phyloP scores from a whole-genome alignment of 1,140 invertebrate species.

The Cepaea nemoralis region DNA sequence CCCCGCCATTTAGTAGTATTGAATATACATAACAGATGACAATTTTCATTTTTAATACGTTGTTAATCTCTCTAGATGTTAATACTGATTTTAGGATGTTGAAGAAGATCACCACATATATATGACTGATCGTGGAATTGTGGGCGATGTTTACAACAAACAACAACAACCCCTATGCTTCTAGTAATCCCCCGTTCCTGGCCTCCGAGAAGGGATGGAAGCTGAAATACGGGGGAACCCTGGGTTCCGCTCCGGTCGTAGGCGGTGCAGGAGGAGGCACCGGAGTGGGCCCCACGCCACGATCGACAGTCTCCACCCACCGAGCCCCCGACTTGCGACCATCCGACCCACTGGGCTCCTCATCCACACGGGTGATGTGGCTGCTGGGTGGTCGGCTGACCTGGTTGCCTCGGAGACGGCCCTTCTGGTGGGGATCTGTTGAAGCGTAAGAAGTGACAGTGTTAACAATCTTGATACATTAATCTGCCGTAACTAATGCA shows the following conservation, averaged over 20 bases:
- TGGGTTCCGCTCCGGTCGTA: slow-evolving; percentile 38
- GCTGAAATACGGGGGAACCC: slow-evolving; percentile 51
- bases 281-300: slow-evolving; percentile 64
- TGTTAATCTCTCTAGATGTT: no score
- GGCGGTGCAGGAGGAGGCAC: slow-evolving; percentile 50
- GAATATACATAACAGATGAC: no score
- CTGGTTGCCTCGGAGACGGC: slow-evolving; percentile 33
- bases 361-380: slow-evolving; percentile 59
- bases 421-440: slow-evolving; percentile 52
- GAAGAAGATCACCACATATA: no score
- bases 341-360: slow-evolving; percentile 55
- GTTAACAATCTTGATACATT: no score
- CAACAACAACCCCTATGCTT: slow-evolving; percentile 57
- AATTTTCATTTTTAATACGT: no score
- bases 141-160: slow-evolving; percentile 1
- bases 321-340: slow-evolving; percentile 34
- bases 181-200: slow-evolving; percentile 62
- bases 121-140: no score
- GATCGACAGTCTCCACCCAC: slow-evolving; percentile 59
- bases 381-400: slow-evolving; percentile 57
- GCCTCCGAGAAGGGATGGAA: slow-evolving; percentile 55
- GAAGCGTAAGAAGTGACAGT: slow-evolving; percentile 26
- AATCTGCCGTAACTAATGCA: no score
- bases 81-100: no score
- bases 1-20: no score